A percentile compares a stretch with the other conserved stretches of the same genome.
Conservation (phyloP, 2,113 vertebrate species). For the Lamprologus sp. region DNA sequence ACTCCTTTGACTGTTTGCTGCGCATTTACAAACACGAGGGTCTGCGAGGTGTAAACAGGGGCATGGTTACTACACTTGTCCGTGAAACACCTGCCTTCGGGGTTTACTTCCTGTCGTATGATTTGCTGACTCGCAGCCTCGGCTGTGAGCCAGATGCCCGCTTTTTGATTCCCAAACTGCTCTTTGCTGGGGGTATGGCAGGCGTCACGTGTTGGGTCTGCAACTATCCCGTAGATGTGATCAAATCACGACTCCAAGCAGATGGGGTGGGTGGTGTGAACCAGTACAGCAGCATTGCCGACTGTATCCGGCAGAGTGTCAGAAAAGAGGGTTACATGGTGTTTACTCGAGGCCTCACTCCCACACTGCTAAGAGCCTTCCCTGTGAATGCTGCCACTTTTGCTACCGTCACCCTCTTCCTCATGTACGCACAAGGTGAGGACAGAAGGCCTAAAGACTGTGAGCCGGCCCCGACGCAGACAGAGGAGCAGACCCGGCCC, state of each 20-base stretch:
- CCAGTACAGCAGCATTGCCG: constrained; percentile 81
- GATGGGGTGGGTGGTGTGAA: constrained; percentile 82
- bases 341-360: constrained; percentile 89
- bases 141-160: constrained; percentile 83
- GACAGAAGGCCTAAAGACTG: constrained; percentile 67
- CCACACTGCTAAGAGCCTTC: constrained; percentile 91
- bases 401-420: constrained; percentile 88
- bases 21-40: constrained; percentile 90
- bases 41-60: constrained; percentile 82
- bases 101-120: constrained; percentile 92
- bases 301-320: constrained; percentile 87
- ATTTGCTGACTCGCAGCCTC: constrained; percentile 81
- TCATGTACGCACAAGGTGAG: constrained; percentile 77
- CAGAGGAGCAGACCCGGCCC: constrained; percentile 72
- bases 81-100: constrained; percentile 93
- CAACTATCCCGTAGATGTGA: constrained; percentile 91
- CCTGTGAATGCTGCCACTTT: constrained; percentile 95
- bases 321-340: constrained; percentile 83
- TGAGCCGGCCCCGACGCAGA: constrained; percentile 51
- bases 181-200: constrained; percentile 88
- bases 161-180: constrained; percentile 87
- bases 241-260: constrained; percentile 92
- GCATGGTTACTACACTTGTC: constrained; percentile 87
- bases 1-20: constrained; percentile 87
- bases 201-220: constrained; percentile 92